Conservation (phyloP, 2,113 vertebrate species). For the Rana temporaria region DNA sequence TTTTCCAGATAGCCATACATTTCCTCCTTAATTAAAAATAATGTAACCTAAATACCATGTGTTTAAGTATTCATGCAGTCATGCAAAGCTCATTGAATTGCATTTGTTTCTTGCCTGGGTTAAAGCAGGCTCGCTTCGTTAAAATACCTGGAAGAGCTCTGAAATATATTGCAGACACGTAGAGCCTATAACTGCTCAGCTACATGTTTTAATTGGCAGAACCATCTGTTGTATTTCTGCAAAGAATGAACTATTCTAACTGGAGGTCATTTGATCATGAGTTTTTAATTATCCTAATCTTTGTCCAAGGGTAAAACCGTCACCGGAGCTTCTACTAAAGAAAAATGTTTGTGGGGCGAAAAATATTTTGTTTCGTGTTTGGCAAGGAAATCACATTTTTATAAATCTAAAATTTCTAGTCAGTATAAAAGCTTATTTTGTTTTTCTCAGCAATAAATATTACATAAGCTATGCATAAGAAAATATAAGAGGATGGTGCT, state of each 20-base stretch:
- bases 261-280: slow-evolving; percentile 57
- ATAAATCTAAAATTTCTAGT: neutral
- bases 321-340: slow-evolving; percentile 23
- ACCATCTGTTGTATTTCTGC: slow-evolving; percentile 57
- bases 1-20: slow-evolving; percentile 15
- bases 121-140: slow-evolving; percentile 40
- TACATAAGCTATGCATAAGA: neutral
- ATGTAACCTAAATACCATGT: slow-evolving; percentile 27
- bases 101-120: slow-evolving; percentile 31
- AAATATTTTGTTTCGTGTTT: neutral
- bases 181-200: slow-evolving; percentile 50
- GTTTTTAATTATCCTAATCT: slow-evolving; percentile 58
- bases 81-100: slow-evolving; percentile 27
- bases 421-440: slow-evolving; percentile 22
- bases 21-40: slow-evolving; percentile 35
- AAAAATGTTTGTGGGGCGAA: slow-evolving; percentile 21
- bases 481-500: slow-evolving; percentile 11
- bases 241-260: slow-evolving; percentile 56
- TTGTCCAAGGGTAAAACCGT: slow-evolving; percentile 55
- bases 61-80: slow-evolving; percentile 40
- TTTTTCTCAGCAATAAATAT: slow-evolving; percentile 7
- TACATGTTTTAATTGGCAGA: slow-evolving; percentile 54
- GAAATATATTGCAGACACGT: slow-evolving; percentile 46
- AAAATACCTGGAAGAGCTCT: slow-evolving; percentile 34
- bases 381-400: neutral